Evolutionary conservation across 2,888 invertebrate species (phyloP).

Genomic region (Patella depressa): DNA sequence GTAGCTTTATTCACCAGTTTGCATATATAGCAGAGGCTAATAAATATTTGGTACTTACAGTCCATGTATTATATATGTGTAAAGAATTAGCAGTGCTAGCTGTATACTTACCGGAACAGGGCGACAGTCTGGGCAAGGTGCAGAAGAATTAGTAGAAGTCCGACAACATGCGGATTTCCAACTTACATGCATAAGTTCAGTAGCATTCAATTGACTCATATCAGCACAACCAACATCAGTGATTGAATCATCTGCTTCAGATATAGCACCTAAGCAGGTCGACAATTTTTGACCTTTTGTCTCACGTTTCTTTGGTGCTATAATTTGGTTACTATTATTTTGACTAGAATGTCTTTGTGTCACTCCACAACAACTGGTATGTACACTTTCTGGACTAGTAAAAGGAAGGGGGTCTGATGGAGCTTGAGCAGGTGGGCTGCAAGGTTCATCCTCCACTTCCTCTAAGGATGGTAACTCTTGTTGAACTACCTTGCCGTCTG

Average conservation of each 20-base stretch:
- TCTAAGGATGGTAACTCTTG: constrained; percentile 39
- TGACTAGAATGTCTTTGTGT: constrained; percentile 20
- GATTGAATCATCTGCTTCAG: constrained; percentile 2
- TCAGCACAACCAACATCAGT: constrained; percentile 15
- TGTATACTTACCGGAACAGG: constrained; percentile 53
- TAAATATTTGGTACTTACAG: too few species aligned
- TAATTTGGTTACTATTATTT: constrained; percentile 16
- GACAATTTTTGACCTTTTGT: neutral
- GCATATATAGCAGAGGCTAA: too few species aligned
- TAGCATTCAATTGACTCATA: constrained; percentile 47
- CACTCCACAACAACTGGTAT: constrained; percentile 13
- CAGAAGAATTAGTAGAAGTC: constrained; percentile 41
- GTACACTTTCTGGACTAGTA: constrained; percentile 23
- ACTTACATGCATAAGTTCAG: constrained; percentile 62
- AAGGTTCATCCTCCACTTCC: constrained; percentile 35
- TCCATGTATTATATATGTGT: too few species aligned
- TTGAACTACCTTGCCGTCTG: constrained; percentile 36
- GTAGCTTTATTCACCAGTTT: too few species aligned
- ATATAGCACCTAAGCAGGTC: neutral
- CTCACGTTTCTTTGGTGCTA: constrained; percentile 17
- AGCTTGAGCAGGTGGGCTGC: constrained; percentile 28
- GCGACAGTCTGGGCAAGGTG: constrained; percentile 46
- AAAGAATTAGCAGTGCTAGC: too few species aligned
- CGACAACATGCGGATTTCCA: constrained; percentile 50
- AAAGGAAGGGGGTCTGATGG: constrained; percentile 8